Evolutionary conservation across 2,113 vertebrate species (phyloP), one percentile per base, ranked within the genome.

Genomic region (Poeciliopsis retropinna): DNA sequence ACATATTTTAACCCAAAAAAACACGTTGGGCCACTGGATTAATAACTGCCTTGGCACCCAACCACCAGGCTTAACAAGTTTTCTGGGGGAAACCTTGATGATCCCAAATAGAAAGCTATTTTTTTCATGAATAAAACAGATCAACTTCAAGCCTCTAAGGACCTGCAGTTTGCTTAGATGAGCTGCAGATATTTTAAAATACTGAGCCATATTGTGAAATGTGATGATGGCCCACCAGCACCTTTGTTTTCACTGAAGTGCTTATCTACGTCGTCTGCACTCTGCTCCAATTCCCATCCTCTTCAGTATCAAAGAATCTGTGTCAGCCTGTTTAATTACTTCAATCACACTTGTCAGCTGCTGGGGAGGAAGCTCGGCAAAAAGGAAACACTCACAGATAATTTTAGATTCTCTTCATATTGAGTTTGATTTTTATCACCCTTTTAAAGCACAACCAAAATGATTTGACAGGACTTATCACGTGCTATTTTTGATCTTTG

Each of bases 321-420:
- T 29, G 1, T 74, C 47, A 70, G 25, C 17, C 41, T 39, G 63
- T 32, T n/a, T 57, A 64, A 70, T 64, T 0, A 70, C 63, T 68
- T 27, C 13, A 22, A 78, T 32, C 75, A 54, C 44, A 60, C 64
- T 73, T 22, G 6, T 79, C 66, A 84, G 72, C 60, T 70, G 51
- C 9, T 37, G 17, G 68, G 3, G 30, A 77, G 67, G 74, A 75
- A 64, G 41, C 27, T 64, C 44, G 34, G 54, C 62, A 68, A 61
- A 37, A 75, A 80, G 39, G 19, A 83, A 76, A 79, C 78, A 73
- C 77, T 82, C 73, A 76, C 73, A 54, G 62, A 61, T 70, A 19
- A 68, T 75, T 79, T 78, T 76, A 28, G 17, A 78, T 69, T 82
- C 51, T 57, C 54, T 7, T 67, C 61, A 66, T 60, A 79, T 65